Evolutionary conservation across 2,113 vertebrate species (phyloP).

Genomic region (Jaculus jaculus): DNA sequence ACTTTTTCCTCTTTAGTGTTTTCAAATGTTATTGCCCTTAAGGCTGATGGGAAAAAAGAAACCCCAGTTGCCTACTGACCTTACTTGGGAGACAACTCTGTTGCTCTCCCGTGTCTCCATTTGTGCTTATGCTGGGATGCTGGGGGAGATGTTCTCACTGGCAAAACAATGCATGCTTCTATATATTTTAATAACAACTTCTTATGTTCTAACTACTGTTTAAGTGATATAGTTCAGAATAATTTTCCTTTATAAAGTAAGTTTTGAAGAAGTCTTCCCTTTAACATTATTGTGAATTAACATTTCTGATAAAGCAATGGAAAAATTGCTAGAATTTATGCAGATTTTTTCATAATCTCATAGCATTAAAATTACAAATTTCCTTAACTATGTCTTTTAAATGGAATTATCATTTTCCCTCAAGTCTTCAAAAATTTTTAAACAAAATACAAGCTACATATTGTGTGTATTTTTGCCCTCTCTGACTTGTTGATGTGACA

Average conservation of each 20-base stretch:
- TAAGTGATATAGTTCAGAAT: conserved; percentile 5
- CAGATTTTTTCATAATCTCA: not conserved
- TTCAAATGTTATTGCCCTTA: not conserved
- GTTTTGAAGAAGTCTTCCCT: not conserved
- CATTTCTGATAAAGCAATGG: not conserved
- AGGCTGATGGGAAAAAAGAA: not conserved
- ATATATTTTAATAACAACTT: not conserved
- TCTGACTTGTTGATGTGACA: not conserved
- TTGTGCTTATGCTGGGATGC: not conserved
- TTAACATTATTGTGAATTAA: not conserved
- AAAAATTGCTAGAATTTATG: not conserved
- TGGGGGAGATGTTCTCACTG: not conserved
- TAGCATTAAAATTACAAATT: not conserved
- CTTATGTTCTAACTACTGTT: conserved; percentile 15
- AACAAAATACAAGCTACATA: not conserved
- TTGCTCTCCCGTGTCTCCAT: not conserved
- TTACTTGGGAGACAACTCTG: not conserved
- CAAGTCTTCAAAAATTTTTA: conserved; percentile 3
- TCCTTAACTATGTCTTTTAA: conserved; percentile 28
- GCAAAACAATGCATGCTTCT: not conserved
- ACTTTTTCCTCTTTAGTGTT: not conserved
- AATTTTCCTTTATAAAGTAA: conserved; percentile 3
- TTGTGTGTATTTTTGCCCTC: not conserved
- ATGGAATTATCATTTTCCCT: not conserved
- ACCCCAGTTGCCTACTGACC: not conserved